Evolutionary conservation across 2,113 vertebrate species (phyloP).

Genomic region (Oenanthe oenanthe): DNA sequence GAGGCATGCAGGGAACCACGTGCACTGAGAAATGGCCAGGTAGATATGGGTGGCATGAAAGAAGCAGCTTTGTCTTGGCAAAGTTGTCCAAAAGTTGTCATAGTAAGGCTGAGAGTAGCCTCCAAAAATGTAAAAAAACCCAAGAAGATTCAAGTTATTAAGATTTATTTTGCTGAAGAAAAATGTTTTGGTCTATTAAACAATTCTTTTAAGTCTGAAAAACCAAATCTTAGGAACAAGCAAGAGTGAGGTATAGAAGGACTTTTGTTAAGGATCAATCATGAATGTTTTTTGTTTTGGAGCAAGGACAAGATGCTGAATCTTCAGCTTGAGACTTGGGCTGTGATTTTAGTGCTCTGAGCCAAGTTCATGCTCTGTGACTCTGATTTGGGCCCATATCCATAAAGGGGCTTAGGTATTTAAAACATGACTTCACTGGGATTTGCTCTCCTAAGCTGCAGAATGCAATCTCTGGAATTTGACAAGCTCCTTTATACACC

Average conservation of each 20-base stretch:
- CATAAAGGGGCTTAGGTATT: slow-evolving; percentile 15
- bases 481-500: not conserved
- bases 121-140: not conserved
- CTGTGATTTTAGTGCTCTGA: not conserved
- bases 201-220: not conserved
- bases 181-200: not conserved
- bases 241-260: not conserved
- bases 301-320: not conserved
- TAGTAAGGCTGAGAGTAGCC: not conserved
- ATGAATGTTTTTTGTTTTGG: not conserved
- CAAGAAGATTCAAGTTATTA: fast-evolving
- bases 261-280: not conserved
- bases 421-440: not conserved
- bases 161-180: not conserved
- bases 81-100: not conserved
- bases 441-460: not conserved
- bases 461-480: not conserved
- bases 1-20: not conserved
- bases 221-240: not conserved
- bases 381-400: not conserved
- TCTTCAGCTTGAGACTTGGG: not conserved
- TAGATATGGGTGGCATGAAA: not conserved
- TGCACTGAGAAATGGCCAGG: not conserved
- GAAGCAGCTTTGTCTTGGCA: not conserved
- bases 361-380: not conserved